Evolutionary conservation across 2,797 vertebrate genomes (phyloP), one percentile per base, ranked within the genome.

Genomic region (Tangara arthus): DNA sequence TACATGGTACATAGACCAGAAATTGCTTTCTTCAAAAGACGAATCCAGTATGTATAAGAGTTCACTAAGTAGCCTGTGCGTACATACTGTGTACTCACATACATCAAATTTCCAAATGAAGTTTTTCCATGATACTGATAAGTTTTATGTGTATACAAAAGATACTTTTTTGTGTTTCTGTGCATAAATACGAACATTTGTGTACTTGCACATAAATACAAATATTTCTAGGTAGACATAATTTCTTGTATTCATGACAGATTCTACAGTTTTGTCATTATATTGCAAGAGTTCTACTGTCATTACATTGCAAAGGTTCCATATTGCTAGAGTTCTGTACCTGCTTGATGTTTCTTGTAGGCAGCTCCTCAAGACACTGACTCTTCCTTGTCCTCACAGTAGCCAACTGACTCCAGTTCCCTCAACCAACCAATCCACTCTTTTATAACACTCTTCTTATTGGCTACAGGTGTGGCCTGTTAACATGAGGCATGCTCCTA

Each of bases 141-240:
- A 65, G 71, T 71, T 94, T 42, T 9, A 30, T 49, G 3, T 26
- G 23, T 26, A 42, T 8, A 57, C 3, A 65, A 39, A 56, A 78
- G 4, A 42, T 19, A 12, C 27, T 28, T 2, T 15, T 59, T 16
- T 56, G 16, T 50, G 6, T 30, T 42, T 77, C 22, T 69, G 8
- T 46, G 15, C 21, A 11, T 57, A 72, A 68, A 72, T 56, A 24
- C 8, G 16, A 15, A 21, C 4, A 5, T 39, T 20, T 78, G 4
- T 66, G 27, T 46, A 30, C 24, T 28, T 53, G 49, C 10, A 39
- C 2, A 1, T 21, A 66, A 61, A 9, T 15, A 56, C 0, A 1
- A 66, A 37, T 42, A 60, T 86, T 88, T 55, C 44, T 11, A 65
- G 5, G 27, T 63, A 80, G 8, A n/a, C 30, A 24, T 49, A 71